Base-by-base conservation (phyloP, 2,113 vertebrate genomes). In the Corythaeola cristata region DNA sequence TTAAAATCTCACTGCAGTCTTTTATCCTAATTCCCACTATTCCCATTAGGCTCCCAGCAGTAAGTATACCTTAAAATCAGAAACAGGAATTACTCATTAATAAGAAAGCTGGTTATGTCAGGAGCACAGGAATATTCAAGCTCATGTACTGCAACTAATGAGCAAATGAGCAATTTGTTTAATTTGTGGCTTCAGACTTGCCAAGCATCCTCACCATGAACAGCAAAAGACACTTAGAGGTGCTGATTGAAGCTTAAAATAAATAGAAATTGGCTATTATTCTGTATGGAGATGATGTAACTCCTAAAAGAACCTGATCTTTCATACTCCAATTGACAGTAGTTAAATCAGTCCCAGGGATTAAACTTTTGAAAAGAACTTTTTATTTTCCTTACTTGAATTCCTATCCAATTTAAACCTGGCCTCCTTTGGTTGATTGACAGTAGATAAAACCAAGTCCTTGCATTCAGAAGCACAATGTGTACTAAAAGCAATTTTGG, bases 81-180 rank as follows among this genome's bases (percentile, higher is more conserved):
- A 95, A 95, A 74, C 28, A 95, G 17, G 56, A 89, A 78, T 82
- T 75, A 45, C 50, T 93, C 63, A 74, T 85, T 94, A 90, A 72
- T 85, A 85, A 91, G 64, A 82, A 94, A 92, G 19, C 37, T 91
- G 17, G 6, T 77, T 92, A 62, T 60, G 26, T 77, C 44, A 94
- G 47, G n/a, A 89, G 41, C 26, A 91, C 90, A 95, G 37, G 15
- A 80, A 73, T 85, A 94, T 88, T 91, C 47, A 83, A 55, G 19
- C 77, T 58, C 1, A 0, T 69, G 59, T 50, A 24, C 33, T 58
- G 19, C 82, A 93, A 74, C 58, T 85, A 94, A 84, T 5, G 39
- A 89, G 33, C 37, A 89, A 93, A 75, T 18, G 19, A 90, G 28
- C 22, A 79, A 83, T 88, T 78, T 78, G 4, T 67, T 67, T 76